A percentile compares a stretch with the other conserved stretches of the same genome.
Evolutionary conservation across 2,113 vertebrate species (phyloP).

Genomic region (Dipodomys ordii): DNA sequence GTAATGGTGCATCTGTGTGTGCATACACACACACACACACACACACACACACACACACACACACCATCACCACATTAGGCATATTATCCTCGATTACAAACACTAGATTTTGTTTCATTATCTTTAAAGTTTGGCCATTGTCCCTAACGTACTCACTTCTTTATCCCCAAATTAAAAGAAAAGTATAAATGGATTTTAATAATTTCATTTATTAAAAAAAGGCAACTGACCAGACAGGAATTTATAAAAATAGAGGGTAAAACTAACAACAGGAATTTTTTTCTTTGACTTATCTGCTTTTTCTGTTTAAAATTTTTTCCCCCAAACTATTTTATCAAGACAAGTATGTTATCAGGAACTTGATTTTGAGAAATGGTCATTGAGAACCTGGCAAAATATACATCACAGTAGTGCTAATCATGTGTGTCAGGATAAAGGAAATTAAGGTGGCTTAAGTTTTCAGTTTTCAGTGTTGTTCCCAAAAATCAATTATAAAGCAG

Average conservation of each 20-base stretch:
- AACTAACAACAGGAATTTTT: not conserved
- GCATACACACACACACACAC: too few relatives aligned
- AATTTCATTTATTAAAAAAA: slow-evolving; percentile 7
- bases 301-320: not conserved
- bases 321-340: slow-evolving; percentile 55
- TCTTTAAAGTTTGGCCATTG: slow-evolving; percentile 13
- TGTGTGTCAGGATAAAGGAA: slow-evolving; percentile 74
- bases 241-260: slow-evolving; percentile 39
- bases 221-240: not conserved
- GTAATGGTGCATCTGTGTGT: too few relatives aligned
- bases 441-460: slow-evolving; percentile 75
- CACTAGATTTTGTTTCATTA: slow-evolving; percentile 35
- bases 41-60: too few relatives aligned
- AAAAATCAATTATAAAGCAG: slow-evolving; percentile 71
- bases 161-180: not conserved
- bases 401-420: slow-evolving; percentile 69
- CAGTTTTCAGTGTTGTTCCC: slow-evolving; percentile 54
- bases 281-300: slow-evolving; percentile 10
- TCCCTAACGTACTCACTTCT: not conserved
- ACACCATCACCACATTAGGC: not conserved
- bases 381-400: slow-evolving; percentile 61
- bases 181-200: not conserved
- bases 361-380: slow-evolving; percentile 63
- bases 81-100: not conserved
- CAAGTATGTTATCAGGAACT: not conserved